Base-by-base conservation (phyloP, 2,888 invertebrate genomes). In the Colletes collaris region DNA sequence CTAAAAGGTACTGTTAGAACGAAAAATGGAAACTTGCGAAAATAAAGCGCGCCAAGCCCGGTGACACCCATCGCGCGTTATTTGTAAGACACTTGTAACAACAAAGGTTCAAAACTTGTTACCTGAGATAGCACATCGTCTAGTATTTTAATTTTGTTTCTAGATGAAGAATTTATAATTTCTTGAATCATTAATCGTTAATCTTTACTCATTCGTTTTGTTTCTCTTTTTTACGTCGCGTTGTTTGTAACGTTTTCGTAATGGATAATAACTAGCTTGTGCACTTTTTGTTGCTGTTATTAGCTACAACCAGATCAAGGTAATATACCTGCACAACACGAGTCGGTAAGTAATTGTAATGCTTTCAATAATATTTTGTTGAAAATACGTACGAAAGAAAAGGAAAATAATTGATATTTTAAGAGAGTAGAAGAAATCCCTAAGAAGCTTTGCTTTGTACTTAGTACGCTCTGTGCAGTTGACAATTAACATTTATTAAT, bases 181-280 rank as follows among this genome's bases (percentile, higher is more conserved):
- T 58, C 35, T 55, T 52, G 19, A 52, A 49, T 13, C 19, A 7
- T 46, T 40, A 27, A 27, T 66, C 10, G 46, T 3, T 49, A 40
- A 35, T 62, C 8, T 6, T 49, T 56, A 56, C 13, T 44, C 11
- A 35, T 4, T 55, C 13, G 4, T 37, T 52, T 60, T 19, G n/a
- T 44, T 11, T 13, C n/a, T 27, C 10, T 40, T 16, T 46, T 27
- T 40, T 19, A 50, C 66, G n/a, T 55, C 19, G 7, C 37, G 46
- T 62, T 60, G 95, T 96, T 88, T 93, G 94, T 93, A 85, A 75
- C 83, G 79, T 85, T 84, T 88, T 84, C 78, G 79, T 86, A 84
- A 89, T 86, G 86, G 89, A 89, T 83, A 83, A 70, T 80, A 79
- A 79, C 35, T 87, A 87, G 90, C 88, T 88, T 91, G 86, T 90